These are phyloP conservation scores for Drosophila melanosoma DNA, from an alignment of 2,888 invertebrate genomes.

Conservation along the genomic window DNA sequence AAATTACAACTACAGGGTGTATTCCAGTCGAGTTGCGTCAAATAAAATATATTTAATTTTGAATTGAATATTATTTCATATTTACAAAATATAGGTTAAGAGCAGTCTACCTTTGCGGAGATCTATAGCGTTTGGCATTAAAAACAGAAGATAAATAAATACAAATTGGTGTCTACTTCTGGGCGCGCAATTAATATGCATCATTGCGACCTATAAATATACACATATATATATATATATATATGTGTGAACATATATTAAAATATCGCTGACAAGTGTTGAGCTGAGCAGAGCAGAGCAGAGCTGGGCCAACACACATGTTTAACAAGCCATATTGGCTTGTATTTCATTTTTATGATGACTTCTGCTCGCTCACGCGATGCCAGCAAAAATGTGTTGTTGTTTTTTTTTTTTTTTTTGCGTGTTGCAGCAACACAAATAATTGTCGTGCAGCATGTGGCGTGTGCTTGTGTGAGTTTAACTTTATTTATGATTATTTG, in stretches of 20 bases:
- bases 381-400: slow-evolving; percentile 61
- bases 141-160: slow-evolving; percentile 31
- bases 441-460: slow-evolving; percentile 80
- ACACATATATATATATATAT: not conserved
- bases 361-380: slow-evolving; percentile 48
- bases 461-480: slow-evolving; percentile 48
- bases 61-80: slow-evolving; percentile 4
- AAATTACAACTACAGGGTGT: slow-evolving; percentile 8
- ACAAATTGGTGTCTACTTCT: slow-evolving; percentile 64
- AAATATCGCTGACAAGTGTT: slow-evolving; percentile 62
- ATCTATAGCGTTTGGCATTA: slow-evolving; percentile 9
- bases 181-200: slow-evolving; percentile 50
- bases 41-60: not conserved
- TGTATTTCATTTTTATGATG: slow-evolving; percentile 78
- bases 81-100: slow-evolving; percentile 3
- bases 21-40: not conserved
- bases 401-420: slow-evolving; percentile 74
- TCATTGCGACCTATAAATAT: slow-evolving; percentile 13
- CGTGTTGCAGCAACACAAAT: slow-evolving; percentile 79
- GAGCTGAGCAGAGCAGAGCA: slow-evolving; percentile 25
- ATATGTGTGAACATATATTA: slow-evolving; percentile 42
- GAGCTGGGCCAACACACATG: slow-evolving; percentile 48
- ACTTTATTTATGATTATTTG: slow-evolving; percentile 74
- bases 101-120: slow-evolving; percentile 4
- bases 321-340: slow-evolving; percentile 71